These are phyloP conservation scores for Equus przewalskii DNA, from an alignment of 2,113 vertebrate species.

Conservation along the genomic window DNA sequence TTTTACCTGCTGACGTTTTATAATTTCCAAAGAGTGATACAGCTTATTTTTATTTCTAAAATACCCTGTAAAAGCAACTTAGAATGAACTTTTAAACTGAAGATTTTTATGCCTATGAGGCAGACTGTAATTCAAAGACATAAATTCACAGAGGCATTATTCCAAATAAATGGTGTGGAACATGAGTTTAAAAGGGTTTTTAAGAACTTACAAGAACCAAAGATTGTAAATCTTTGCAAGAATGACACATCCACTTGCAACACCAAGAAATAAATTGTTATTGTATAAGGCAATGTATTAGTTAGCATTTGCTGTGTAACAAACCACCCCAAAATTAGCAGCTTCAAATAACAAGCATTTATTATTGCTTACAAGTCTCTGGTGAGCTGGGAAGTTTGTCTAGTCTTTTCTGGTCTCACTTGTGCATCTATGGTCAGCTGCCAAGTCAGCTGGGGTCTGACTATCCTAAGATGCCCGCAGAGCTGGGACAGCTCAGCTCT, in stretches of 20 bases:
- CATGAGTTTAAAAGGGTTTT: neutral
- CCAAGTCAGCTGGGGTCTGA: neutral
- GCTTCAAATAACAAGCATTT: neutral
- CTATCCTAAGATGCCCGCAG: neutral
- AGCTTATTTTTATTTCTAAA: slow-evolving; percentile 29
- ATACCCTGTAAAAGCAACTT: neutral
- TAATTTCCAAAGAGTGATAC: neutral
- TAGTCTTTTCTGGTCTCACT: neutral
- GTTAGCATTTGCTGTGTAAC: neutral
- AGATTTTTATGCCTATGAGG: slow-evolving; percentile 8
- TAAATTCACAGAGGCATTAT: neutral
- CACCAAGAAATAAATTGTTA: neutral
- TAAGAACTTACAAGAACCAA: neutral
- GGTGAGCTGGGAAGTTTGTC: neutral
- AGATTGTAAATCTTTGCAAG: slow-evolving; percentile 22
- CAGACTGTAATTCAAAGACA: slow-evolving; percentile 22
- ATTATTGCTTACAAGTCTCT: neutral
- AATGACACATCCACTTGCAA: neutral
- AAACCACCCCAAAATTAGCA: neutral
- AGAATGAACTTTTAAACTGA: neutral
- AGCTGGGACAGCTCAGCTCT: neutral
- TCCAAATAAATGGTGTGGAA: neutral
- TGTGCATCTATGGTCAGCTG: neutral
- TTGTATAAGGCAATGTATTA: neutral
- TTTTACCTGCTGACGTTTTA: slow-evolving; percentile 32